Percentiles rank a stretch among this genome's conserved stretches.
Conservation (phyloP, 2,888 invertebrate species). For the Drosophila kokeensis region DNA sequence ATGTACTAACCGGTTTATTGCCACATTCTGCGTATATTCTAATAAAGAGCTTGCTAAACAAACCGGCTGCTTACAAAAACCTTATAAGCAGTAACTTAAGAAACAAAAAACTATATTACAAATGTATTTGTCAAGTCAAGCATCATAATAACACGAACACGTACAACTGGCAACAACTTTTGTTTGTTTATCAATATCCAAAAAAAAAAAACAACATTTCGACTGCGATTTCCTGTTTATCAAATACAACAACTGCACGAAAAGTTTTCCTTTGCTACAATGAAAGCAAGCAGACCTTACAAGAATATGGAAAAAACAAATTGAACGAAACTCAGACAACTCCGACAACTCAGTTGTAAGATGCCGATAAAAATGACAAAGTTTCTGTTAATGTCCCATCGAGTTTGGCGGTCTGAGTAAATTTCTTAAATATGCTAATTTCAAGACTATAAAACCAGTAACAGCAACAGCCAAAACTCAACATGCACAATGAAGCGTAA, state of each 20-base stretch:
- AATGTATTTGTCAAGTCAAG: constrained; percentile 47
- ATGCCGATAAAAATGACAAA: constrained; percentile 50
- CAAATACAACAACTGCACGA: constrained; percentile 38
- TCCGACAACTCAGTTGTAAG: constrained; percentile 42
- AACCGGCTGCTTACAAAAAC: constrained; percentile 14
- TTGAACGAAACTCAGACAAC: constrained; percentile 42
- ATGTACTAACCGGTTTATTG: constrained; percentile 48
- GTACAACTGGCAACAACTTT: constrained; percentile 19
- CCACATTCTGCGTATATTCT: constrained; percentile 34
- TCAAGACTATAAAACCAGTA: constrained; percentile 15
- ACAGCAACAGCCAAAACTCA: constrained; percentile 39
- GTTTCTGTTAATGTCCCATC: constrained; percentile 50
- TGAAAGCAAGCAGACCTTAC: background rate
- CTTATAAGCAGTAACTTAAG: background rate
- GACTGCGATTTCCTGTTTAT: constrained; percentile 73
- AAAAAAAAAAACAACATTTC: constrained; percentile 52
- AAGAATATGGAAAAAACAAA: constrained; percentile 7
- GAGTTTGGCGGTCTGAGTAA: constrained; percentile 28
- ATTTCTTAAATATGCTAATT: constrained; percentile 56
- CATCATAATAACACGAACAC: constrained; percentile 38
- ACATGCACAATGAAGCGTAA: constrained; percentile 66
- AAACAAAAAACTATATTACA: constrained; percentile 35
- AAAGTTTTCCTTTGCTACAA: constrained; percentile 48
- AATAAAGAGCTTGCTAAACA: constrained; percentile 26
- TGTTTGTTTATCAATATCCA: constrained; percentile 58